A percentile compares a stretch with the other conserved stretches of the same genome.
Evolutionary conservation across 2,113 vertebrate genomes (phyloP).

Genomic region (Mustela lutreola): DNA sequence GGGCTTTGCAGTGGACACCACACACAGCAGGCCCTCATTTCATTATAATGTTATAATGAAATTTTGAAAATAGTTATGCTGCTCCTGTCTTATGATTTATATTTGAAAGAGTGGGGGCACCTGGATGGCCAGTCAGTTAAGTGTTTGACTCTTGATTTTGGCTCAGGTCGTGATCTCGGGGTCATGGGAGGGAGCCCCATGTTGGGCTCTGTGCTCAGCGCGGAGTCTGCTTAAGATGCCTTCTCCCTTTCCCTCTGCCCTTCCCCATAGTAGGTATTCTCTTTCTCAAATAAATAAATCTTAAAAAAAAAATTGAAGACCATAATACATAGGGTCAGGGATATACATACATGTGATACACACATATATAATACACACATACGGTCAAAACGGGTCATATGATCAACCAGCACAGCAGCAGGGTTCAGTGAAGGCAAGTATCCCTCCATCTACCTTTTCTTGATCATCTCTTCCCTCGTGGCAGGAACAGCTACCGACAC

Average conservation of each 20-base stretch:
- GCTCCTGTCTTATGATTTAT: neutral
- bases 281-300: neutral
- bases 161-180: neutral
- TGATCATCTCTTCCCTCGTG: neutral
- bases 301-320: neutral
- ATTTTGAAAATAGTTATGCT: neutral
- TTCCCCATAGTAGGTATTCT: neutral
- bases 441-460: neutral
- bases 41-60: neutral
- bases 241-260: neutral
- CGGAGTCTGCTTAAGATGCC: neutral
- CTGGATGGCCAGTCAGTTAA: neutral
- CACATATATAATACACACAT: neutral
- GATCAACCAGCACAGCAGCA: neutral
- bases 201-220: neutral
- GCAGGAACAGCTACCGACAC: neutral
- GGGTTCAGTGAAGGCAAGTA: neutral
- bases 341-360: neutral
- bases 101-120: neutral
- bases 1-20: neutral
- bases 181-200: neutral
- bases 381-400: neutral
- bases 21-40: neutral
- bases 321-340: neutral
- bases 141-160: neutral